Evolutionary conservation across 2,888 invertebrate genomes (phyloP), one percentile per base, ranked within the genome.

Genomic region (Sinhomidia bicolor): DNA sequence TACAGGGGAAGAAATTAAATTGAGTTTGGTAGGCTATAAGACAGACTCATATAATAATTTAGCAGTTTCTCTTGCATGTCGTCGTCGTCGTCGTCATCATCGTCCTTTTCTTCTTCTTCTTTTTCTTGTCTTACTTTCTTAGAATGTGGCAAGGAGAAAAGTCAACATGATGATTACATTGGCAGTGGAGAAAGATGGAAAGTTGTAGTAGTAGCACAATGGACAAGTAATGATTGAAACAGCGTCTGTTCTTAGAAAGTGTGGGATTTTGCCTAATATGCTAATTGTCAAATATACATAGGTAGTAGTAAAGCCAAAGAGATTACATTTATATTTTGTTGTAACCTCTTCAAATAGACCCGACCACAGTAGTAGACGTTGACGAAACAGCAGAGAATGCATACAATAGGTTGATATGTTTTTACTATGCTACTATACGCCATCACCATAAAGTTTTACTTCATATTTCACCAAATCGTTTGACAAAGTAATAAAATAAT

Each of bases 401-500:
- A n/a, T n/a, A n/a, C n/a, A n/a, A n/a, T n/a, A n/a, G n/a, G n/a
- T n/a, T n/a, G n/a, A n/a, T n/a, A n/a, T n/a, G n/a, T n/a, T n/a
- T n/a, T n/a, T n/a, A n/a, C n/a, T n/a, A n/a, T n/a, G n/a, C n/a
- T n/a, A n/a, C n/a, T n/a, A 71, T 36, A 2, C 23, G n/a, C 36
- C 36, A 5, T 3, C 36, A 14, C n/a, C 23, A 44, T 71, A 20
- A 71, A 44, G n/a, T n/a, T n/a, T n/a, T 36, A 5, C 36, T 32
- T 6, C 65, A 71, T 71, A 71, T 41, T 44, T 71, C 71, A 71
- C 44, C 17, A 41, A 71, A 41, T 41, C 20, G 44, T 32, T 76
- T 76, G 47, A 9, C 17, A 14, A 76, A 29, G 10, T 54, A 76
- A 76, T 76, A 51, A 20, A 74, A 51, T 76, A 51, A 76, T 51